Conservation (phyloP, 2,113 vertebrate genomes). For the Candoia aspera region DNA sequence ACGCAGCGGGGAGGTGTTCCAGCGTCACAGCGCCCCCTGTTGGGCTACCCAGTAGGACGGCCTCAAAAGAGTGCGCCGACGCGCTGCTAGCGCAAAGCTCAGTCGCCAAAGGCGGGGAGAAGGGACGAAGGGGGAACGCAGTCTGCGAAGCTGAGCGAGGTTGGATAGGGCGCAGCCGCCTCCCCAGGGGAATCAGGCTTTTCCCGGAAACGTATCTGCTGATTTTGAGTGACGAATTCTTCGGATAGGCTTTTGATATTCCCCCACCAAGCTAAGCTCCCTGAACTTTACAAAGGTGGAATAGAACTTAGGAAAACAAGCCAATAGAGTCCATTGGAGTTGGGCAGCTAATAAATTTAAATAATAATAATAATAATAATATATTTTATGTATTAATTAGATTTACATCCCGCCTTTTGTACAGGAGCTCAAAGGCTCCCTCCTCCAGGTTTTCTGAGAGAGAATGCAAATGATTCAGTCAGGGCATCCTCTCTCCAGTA, state of each 20-base stretch:
- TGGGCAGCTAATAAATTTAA: not conserved
- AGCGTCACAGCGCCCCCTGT: not conserved
- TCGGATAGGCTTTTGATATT: not conserved
- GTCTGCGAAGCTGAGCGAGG: accelerated
- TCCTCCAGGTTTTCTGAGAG: not conserved
- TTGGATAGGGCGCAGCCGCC: not conserved
- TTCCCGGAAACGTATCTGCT: not conserved
- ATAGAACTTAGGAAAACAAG: not conserved
- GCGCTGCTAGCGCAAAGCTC: not conserved
- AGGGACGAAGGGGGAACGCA: not conserved
- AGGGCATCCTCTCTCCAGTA: not conserved
- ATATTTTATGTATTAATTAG: not conserved
- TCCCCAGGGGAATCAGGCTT: no score
- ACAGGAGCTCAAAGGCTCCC: not conserved
- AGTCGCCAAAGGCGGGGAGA: not conserved
- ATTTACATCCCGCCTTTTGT: not conserved
- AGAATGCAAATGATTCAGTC: not conserved
- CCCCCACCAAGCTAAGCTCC: not conserved
- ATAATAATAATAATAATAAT: not conserved
- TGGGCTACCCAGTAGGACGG: not conserved
- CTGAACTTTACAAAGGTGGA: not conserved
- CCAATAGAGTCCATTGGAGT: not conserved
- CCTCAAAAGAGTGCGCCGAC: not conserved
- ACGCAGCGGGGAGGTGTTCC: no score
- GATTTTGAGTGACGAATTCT: not conserved